Evolutionary conservation across 2,888 invertebrate genomes (phyloP).

Genomic region (Ennomos fuscantarius): DNA sequence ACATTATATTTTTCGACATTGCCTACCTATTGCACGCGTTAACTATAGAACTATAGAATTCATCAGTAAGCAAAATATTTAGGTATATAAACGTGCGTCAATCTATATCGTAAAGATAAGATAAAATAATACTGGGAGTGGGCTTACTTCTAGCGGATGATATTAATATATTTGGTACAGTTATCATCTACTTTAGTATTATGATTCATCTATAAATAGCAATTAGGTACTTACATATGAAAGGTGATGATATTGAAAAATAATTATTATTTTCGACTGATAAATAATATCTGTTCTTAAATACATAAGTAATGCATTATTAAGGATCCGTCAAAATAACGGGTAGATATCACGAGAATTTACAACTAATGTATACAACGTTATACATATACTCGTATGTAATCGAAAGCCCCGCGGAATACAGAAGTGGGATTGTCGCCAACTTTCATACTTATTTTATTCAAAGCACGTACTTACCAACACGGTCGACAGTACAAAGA

Average conservation of each 20-base stretch:
- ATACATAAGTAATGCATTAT: neutral
- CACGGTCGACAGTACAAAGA: conserved; percentile 54
- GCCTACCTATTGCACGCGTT: too few relatives aligned
- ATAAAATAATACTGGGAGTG: conserved; percentile 13
- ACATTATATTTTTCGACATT: too few relatives aligned
- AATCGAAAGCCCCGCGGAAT: conserved; percentile 60
- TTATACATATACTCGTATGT: neutral
- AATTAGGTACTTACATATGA: too few relatives aligned
- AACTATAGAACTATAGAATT: too few relatives aligned
- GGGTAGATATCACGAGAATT: neutral
- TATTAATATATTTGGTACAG: neutral
- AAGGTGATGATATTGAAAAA: too few relatives aligned
- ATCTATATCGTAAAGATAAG: conserved; percentile 11
- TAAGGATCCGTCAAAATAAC: neutral
- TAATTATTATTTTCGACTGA: neutral
- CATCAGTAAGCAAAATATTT: too few relatives aligned
- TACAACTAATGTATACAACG: conserved; percentile 14
- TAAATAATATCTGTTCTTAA: too few relatives aligned
- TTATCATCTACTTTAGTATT: neutral
- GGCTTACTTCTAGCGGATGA: conserved; percentile 1
- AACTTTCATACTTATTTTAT: conserved; percentile 74
- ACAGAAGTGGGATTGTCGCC: conserved; percentile 50
- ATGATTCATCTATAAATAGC: neutral
- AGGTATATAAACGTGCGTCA: conserved; percentile 5
- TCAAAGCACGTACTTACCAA: conserved; percentile 66